Base-by-base conservation (phyloP, 2,888 invertebrate genomes). In the Lithodes maja region DNA sequence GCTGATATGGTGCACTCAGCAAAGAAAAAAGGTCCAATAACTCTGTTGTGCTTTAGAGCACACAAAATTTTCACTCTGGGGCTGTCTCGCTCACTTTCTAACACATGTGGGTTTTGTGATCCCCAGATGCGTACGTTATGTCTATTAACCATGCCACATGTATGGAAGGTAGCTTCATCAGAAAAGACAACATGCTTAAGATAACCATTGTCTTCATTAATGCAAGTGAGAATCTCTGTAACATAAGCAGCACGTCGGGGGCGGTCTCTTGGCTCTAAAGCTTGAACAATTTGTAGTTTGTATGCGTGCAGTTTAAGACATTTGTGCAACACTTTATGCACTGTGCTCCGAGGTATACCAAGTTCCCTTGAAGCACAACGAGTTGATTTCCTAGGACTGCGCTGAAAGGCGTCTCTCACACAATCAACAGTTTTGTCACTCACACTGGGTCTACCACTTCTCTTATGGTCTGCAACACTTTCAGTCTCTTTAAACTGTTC, bases 251-350 rank as follows among this genome's bases (percentile, higher is more conserved):
- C 54, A 71, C 81, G 80, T 80, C n/a, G 80, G 80, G 82, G 83
- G 49, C 49, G 69, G 87, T 89, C 85, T 78, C 53, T 82, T 84
- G 88, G 90, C 79, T 84, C 54, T 75, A 89, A 85, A 33, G 68
- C 88, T 85, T 90, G 90, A 33, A 78, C 75, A 87, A 83, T 33
- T 83, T 88, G 82, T 68, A 88, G 52, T 80, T 54, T 86, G 86
- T 88, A 89, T 33, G 87, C 15, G n/a, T 75, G 77, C 50, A 82
- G 61, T 7, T 50, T 61, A 49, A 90, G 54, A 3, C n/a, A 54
- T 69, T 89, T 89, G 82, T 79, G 83, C 15, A 89, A 78, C 79
- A 88, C 83, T 17, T 90, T 84, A 69, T 86, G 74, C n/a, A 79
- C 78, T 71, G 90, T 88, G 74, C 80, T 71, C 83, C 69, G 68